A percentile compares a stretch with the other conserved stretches of the same genome.
Evolutionary conservation across 2,888 invertebrate genomes (phyloP).

Genomic region (Heteromyza rotundicornis): DNA sequence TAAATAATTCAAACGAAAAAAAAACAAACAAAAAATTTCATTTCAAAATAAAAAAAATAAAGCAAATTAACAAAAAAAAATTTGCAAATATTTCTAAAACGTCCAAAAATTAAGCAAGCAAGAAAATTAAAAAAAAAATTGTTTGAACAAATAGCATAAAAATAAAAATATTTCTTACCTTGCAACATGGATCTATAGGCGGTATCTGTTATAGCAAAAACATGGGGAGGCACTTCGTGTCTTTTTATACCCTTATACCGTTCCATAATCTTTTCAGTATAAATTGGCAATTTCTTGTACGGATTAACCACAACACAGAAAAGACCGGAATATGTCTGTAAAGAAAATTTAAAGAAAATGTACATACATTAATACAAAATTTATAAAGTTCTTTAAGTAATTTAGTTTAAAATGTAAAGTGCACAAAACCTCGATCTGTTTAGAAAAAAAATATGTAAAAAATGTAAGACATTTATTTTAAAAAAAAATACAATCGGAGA

Average conservation of each 20-base stretch:
- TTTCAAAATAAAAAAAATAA: neutral
- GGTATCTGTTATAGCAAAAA: conserved; percentile 98
- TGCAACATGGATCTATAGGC: conserved; percentile 99
- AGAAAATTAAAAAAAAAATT: conserved; percentile 6
- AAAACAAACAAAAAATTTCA: conserved; percentile 16
- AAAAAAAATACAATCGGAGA: too few relatives aligned
- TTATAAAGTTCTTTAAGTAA: too few relatives aligned
- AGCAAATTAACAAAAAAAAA: conserved; percentile 8
- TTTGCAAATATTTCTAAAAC: neutral
- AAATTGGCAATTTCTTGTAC: conserved; percentile 98
- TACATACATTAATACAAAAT: too few relatives aligned
- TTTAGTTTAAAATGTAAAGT: conserved; percentile 2
- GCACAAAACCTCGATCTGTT: too few relatives aligned
- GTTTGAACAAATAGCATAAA: neutral
- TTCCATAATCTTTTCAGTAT: conserved; percentile 99
- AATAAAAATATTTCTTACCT: conserved; percentile 68
- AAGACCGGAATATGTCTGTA: conserved; percentile 98
- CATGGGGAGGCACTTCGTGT: conserved; percentile 99
- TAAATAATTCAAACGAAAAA: conserved; percentile 30
- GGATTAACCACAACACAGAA: conserved; percentile 99
- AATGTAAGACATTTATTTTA: too few relatives aligned
- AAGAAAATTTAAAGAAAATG: conserved; percentile 42
- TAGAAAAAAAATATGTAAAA: too few relatives aligned
- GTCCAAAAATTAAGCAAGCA: too few relatives aligned
- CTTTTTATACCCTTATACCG: conserved; percentile 99